A percentile compares a stretch with the other conserved stretches of the same genome.
phyloP scores from a whole-genome alignment of 2,888 invertebrate species.

The Frankliniella intonsa region DNA sequence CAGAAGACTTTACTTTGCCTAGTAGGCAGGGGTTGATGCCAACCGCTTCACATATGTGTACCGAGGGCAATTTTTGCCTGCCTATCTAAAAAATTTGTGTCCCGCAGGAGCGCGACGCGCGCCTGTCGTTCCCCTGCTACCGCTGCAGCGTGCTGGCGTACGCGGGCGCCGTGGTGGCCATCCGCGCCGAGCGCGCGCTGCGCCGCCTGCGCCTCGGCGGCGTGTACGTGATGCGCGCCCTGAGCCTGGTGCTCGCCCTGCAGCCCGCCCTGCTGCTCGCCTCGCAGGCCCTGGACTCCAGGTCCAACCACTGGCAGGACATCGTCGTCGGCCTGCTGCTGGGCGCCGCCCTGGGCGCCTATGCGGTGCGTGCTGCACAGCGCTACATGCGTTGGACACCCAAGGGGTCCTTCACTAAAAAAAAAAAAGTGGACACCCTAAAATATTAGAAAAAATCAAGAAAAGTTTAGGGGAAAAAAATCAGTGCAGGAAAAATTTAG shows the following conservation, averaged over 20 bases:
- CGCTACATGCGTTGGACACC: neutral
- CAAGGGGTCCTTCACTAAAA: too few species aligned
- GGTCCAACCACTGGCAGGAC: conserved; percentile 14
- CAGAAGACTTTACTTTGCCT: too few species aligned
- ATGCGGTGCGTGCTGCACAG: neutral
- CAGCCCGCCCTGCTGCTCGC: neutral
- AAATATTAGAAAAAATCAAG: too few species aligned
- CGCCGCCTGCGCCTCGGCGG: neutral
- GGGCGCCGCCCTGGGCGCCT: neutral
- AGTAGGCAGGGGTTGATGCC: too few species aligned
- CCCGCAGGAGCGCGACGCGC: conserved; percentile 10
- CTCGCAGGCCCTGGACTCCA: neutral
- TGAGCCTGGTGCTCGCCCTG: neutral
- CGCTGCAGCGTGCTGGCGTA: conserved; percentile 15
- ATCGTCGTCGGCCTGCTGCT: conserved; percentile 14
- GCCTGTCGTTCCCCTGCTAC: conserved; percentile 12
- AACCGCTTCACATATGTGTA: too few species aligned
- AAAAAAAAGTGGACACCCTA: too few species aligned
- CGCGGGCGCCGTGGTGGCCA: neutral
- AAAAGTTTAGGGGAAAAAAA: too few species aligned
- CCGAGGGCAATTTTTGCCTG: too few species aligned
- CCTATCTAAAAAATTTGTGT: too few species aligned
- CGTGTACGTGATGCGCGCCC: neutral
- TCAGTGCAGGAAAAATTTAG: too few species aligned
- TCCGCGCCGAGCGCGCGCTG: conserved; percentile 8